Evolutionary conservation across 2,888 invertebrate species (phyloP).

Genomic region (Acanthosoma haemorrhoidale): DNA sequence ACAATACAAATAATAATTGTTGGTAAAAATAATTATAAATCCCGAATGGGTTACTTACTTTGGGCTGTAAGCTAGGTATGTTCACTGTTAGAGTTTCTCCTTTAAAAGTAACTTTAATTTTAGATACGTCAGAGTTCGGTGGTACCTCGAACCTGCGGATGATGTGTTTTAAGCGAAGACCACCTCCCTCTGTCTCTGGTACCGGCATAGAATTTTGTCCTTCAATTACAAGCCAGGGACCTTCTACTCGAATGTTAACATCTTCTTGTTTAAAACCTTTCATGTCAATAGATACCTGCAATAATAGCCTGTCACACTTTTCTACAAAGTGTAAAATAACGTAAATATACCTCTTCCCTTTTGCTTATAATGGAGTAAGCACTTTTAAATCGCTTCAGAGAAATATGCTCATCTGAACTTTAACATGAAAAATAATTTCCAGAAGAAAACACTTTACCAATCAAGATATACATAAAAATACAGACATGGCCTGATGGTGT

Average conservation of each 20-base stretch:
- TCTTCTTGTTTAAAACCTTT: slow-evolving; percentile 31
- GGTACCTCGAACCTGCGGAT: slow-evolving; percentile 32
- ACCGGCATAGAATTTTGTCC: background rate
- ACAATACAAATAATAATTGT: no score
- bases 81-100: background rate
- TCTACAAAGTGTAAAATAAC: background rate
- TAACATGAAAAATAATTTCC: no score
- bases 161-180: slow-evolving; percentile 25
- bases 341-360: no score
- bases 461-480: no score
- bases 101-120: slow-evolving; percentile 26
- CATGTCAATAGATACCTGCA: slow-evolving; percentile 29
- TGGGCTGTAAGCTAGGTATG: background rate
- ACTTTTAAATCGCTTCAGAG: no score
- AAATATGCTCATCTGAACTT: no score
- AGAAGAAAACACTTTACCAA: no score
- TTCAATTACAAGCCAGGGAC: slow-evolving; percentile 32
- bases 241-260: slow-evolving; percentile 30
- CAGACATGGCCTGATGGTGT: no score
- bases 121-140: slow-evolving; percentile 18
- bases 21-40: no score
- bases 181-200: background rate
- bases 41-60: background rate
- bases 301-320: background rate
- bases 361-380: no score